Percentiles rank a stretch among this genome's conserved stretches.
These are phyloP conservation scores for Olivierus martensii DNA, from an alignment of 1,140 invertebrate genomes.

Conservation along the genomic window DNA sequence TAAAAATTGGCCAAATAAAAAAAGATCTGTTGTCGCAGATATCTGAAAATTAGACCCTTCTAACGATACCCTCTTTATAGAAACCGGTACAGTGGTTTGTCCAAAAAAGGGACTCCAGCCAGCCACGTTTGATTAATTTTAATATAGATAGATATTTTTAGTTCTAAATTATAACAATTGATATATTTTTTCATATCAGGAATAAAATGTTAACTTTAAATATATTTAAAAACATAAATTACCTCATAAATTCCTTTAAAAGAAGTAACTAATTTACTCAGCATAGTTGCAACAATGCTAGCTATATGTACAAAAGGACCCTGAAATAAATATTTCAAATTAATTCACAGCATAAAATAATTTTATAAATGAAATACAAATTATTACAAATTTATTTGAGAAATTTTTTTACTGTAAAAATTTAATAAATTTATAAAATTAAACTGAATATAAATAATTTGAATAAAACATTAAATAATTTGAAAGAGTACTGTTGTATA, in stretches of 20 bases:
- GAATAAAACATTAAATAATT: background rate
- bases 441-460: background rate
- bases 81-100: too few species aligned
- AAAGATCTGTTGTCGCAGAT: too few species aligned
- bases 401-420: background rate
- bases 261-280: conserved; percentile 77
- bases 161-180: too few species aligned
- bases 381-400: too few species aligned
- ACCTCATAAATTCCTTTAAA: conserved; percentile 46
- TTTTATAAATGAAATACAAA: background rate
- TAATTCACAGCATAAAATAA: background rate
- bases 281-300: conserved; percentile 81
- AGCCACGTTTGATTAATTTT: too few species aligned
- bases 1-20: too few species aligned
- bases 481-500: background rate
- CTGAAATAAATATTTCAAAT: conserved; percentile 21
- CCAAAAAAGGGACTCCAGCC: too few species aligned
- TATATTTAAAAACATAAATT: conserved; percentile 15
- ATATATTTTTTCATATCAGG: too few species aligned
- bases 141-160: too few species aligned
- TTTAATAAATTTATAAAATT: background rate
- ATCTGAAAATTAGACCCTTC: too few species aligned
- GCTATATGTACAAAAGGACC: conserved; percentile 57
- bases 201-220: too few species aligned
- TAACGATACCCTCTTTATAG: too few species aligned